Conservation (phyloP, 2,888 invertebrate species). For the Caenorhabditis doughertyi region DNA sequence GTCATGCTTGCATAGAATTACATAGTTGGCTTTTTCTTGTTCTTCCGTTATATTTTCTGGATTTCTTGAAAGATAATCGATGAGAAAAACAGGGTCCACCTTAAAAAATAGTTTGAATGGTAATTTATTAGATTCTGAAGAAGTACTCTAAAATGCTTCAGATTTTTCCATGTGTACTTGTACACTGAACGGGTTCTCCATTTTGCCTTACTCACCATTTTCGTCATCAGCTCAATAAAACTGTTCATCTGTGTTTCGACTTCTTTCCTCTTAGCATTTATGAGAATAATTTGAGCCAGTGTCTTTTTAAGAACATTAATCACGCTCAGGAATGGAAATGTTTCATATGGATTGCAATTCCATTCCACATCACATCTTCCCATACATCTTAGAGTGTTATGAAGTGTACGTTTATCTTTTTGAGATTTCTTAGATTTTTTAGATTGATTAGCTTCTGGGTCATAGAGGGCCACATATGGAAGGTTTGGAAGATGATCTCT, state of each 20-base stretch:
- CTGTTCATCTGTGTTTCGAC: background rate
- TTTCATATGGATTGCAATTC: background rate
- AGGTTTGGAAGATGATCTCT: conserved; percentile 7
- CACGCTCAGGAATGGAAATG: background rate
- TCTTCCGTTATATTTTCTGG: no score
- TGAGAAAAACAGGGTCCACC: no score
- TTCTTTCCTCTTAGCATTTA: background rate
- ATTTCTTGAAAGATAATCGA: no score
- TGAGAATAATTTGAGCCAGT: background rate
- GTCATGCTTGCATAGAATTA: no score
- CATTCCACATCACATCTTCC: background rate
- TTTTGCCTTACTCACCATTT: conserved; percentile 38
- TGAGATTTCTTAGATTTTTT: no score
- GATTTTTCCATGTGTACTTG: no score
- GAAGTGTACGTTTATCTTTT: background rate
- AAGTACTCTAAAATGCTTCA: no score
- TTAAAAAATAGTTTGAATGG: no score
- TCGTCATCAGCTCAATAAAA: background rate
- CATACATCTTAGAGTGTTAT: conserved; percentile 12
- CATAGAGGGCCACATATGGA: conserved; percentile 15
- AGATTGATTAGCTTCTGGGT: background rate
- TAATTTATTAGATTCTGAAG: no score
- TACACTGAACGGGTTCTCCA: no score
- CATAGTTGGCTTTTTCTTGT: no score
- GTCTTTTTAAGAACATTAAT: background rate